Percentiles rank a stretch among this genome's conserved stretches.
These are phyloP conservation scores for Peromyscus attwateri DNA, from an alignment of 2,797 vertebrate genomes.

Conservation along the genomic window DNA sequence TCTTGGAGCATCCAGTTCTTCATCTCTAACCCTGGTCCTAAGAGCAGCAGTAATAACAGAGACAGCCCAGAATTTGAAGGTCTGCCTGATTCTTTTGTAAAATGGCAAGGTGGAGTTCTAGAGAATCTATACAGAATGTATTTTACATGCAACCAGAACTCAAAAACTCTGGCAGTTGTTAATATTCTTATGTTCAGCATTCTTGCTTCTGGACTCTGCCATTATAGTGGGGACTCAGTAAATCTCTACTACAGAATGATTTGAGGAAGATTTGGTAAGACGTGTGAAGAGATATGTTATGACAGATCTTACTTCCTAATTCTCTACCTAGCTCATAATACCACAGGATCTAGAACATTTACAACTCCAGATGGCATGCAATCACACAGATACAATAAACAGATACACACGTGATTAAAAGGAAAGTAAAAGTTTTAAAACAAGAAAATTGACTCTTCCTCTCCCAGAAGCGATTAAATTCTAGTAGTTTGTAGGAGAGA, in stretches of 20 bases:
- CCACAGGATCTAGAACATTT: constrained; percentile 41
- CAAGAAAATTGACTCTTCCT: background rate
- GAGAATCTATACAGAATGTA: background rate
- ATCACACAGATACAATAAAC: background rate
- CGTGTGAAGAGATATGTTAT: background rate
- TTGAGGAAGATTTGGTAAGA: constrained; percentile 3
- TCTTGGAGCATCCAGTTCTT: constrained; percentile 26
- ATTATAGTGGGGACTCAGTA: background rate
- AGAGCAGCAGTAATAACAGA: constrained; percentile 4
- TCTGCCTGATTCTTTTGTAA: constrained; percentile 39
- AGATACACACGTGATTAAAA: background rate
- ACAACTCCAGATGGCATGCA: background rate
- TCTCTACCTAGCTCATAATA: background rate
- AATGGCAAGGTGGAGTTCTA: background rate
- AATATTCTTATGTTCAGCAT: constrained; percentile 38
- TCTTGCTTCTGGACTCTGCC: background rate
- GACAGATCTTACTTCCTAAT: background rate
- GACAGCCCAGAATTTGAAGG: background rate
- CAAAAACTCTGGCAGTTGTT: background rate
- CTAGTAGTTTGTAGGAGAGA: background rate
- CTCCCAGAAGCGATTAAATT: background rate
- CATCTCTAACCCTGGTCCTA: background rate
- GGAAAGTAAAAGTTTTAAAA: background rate
- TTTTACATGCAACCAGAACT: background rate
- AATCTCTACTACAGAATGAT: constrained; percentile 24